These are phyloP conservation scores for Temnothorax unifasciatus DNA, from an alignment of 2,888 invertebrate species.

Conservation along the genomic window DNA sequence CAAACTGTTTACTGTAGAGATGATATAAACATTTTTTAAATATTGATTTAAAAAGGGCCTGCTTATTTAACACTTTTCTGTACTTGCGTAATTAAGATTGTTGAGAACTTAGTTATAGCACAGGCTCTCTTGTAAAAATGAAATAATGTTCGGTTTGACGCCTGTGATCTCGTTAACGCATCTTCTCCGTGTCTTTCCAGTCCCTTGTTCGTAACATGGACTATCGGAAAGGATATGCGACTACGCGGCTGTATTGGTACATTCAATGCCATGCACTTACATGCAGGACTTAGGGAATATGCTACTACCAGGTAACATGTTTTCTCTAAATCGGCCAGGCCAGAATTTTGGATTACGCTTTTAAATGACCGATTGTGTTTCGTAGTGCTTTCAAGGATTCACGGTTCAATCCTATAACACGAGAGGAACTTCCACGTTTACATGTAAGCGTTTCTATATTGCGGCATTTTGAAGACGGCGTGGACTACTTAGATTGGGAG, in stretches of 20 bases:
- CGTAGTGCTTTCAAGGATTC: conserved; percentile 98
- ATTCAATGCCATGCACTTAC: conserved; percentile 98
- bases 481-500: conserved; percentile 98
- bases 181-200: conserved; percentile 87
- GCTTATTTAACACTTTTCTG: background rate
- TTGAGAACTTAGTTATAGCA: background rate
- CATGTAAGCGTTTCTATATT: conserved; percentile 98
- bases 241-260: conserved; percentile 99
- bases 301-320: conserved; percentile 93
- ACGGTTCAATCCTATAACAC: conserved; percentile 97
- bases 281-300: conserved; percentile 97
- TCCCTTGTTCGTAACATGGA: conserved; percentile 99
- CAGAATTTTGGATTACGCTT: background rate
- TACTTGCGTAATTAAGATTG: background rate
- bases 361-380: conserved; percentile 36
- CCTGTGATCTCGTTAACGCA: background rate
- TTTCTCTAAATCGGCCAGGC: background rate
- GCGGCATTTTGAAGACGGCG: conserved; percentile 98
- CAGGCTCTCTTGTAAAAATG: background rate
- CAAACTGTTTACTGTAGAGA: background rate
- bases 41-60: background rate
- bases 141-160: background rate
- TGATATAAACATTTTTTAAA: background rate
- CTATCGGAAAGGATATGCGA: conserved; percentile 97
- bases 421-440: conserved; percentile 96